A percentile compares a stretch with the other conserved stretches of the same genome.
Evolutionary conservation across 2,113 vertebrate species (phyloP).

Genomic region (Cardinalis cardinalis): DNA sequence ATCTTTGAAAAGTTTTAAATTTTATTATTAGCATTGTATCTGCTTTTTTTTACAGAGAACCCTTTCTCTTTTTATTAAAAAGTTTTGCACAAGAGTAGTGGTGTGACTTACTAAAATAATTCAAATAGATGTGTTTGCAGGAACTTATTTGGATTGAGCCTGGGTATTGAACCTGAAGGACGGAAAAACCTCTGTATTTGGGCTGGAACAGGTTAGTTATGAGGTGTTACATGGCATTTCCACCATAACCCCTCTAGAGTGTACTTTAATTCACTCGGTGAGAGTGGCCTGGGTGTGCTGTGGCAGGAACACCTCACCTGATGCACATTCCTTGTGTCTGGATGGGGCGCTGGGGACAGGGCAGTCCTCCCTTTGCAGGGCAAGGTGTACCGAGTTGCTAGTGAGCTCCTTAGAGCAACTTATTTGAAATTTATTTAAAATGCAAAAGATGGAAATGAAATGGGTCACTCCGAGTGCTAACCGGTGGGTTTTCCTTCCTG

Average conservation of each 20-base stretch:
- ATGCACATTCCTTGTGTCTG: accelerated
- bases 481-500: accelerated
- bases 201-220: neutral
- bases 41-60: constrained; percentile 4
- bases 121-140: accelerated
- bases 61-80: constrained; percentile 60
- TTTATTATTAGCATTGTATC: neutral
- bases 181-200: neutral
- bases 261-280: accelerated
- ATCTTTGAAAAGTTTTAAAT: neutral
- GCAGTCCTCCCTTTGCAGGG: accelerated
- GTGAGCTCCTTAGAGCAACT: accelerated
- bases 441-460: neutral
- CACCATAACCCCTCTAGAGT: accelerated
- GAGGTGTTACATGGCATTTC: neutral
- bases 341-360: accelerated
- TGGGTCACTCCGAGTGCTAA: neutral
- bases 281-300: accelerated
- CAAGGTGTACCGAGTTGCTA: accelerated
- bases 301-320: accelerated
- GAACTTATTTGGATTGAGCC: no score
- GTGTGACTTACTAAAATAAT: neutral
- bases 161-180: neutral
- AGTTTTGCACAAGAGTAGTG: neutral
- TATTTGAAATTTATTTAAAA: neutral